Evolutionary conservation across 2,797 vertebrate species (phyloP).

Genomic region (Avahi laniger): DNA sequence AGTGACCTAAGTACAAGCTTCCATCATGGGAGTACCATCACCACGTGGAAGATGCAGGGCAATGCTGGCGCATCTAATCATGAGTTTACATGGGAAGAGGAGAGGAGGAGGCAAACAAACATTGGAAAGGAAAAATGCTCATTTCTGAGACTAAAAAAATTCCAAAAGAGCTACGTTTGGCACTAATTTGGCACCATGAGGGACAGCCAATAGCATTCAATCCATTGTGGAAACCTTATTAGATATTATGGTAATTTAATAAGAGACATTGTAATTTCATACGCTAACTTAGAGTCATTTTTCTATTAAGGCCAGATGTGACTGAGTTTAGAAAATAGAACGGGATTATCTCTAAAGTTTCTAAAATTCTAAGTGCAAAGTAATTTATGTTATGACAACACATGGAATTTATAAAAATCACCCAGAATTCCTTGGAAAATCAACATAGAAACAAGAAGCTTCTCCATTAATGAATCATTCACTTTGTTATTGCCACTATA

Average conservation of each 20-base stretch:
- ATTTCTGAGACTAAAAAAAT: neutral
- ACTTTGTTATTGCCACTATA: neutral
- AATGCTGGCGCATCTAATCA: neutral
- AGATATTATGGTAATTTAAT: neutral
- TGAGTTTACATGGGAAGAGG: neutral
- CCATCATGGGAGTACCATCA: neutral
- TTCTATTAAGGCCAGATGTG: neutral
- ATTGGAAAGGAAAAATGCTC: neutral
- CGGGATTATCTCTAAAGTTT: neutral
- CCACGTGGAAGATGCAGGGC: neutral
- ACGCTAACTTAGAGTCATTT: neutral
- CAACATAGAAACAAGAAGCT: neutral
- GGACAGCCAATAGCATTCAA: neutral
- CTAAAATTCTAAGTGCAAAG: neutral
- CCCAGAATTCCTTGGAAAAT: neutral
- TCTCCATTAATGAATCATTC: neutral
- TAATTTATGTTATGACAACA: neutral
- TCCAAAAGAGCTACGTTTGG: neutral
- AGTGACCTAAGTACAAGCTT: neutral
- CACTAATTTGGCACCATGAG: neutral
- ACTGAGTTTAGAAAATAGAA: neutral
- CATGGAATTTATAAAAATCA: neutral
- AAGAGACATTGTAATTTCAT: neutral
- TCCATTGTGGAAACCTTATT: neutral
- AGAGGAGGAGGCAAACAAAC: neutral